phyloP scores from a whole-genome alignment of 2,888 invertebrate species.

The Microctonus hyperodae region DNA sequence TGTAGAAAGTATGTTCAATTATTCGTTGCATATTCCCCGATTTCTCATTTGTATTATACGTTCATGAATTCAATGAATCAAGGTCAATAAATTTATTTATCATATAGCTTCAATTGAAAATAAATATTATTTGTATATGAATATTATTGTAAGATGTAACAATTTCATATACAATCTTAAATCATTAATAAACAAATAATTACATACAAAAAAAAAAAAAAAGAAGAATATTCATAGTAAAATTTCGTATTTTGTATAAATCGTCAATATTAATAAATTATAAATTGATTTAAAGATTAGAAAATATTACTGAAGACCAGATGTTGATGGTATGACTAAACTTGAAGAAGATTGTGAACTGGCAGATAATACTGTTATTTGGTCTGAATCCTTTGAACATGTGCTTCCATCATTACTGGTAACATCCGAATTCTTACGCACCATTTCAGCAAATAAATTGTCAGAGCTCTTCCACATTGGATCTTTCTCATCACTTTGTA shows the following conservation, averaged over 20 bases:
- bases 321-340: not conserved
- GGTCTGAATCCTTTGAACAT: conserved; percentile 29
- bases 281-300: too few relatives aligned
- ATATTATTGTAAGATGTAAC: not conserved
- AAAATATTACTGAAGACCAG: conserved; percentile 9
- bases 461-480: conserved; percentile 60
- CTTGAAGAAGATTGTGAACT: not conserved
- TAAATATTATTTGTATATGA: not conserved
- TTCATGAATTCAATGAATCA: not conserved
- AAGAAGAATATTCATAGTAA: not conserved
- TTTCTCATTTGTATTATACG: not conserved
- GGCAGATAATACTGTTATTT: not conserved
- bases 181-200: not conserved
- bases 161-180: too few relatives aligned
- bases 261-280: too few relatives aligned
- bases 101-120: not conserved
- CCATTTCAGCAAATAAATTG: conserved; percentile 50
- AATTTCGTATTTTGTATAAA: not conserved
- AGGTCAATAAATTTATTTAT: not conserved
- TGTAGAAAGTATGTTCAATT: conserved; percentile 3
- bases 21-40: not conserved
- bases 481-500: conserved; percentile 54
- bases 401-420: conserved; percentile 37
- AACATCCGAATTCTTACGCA: conserved; percentile 45
- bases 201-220: not conserved